Percentiles rank a stretch among this genome's conserved stretches.
These are phyloP conservation scores for Dione juno DNA, from an alignment of 2,888 invertebrate genomes.

Conservation along the genomic window DNA sequence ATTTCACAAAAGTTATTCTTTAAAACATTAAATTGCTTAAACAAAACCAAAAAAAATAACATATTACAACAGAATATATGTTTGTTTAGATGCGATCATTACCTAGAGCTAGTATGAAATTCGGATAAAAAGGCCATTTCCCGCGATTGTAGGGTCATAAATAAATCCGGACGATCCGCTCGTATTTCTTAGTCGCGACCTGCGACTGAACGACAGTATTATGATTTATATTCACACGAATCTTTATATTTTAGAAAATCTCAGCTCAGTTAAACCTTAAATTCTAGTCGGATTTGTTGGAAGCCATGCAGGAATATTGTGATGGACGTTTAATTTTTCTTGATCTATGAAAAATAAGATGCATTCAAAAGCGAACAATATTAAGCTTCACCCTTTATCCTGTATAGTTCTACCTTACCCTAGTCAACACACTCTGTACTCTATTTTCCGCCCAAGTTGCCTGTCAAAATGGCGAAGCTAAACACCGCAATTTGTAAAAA, in stretches of 20 bases:
- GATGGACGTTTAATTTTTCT: not conserved
- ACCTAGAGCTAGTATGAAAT: constrained; percentile 22
- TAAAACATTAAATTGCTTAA: too few relatives aligned
- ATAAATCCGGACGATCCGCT: constrained; percentile 55
- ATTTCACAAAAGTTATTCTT: too few relatives aligned
- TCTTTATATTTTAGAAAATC: constrained; percentile 42
- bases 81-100: constrained; percentile 27
- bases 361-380: not conserved
- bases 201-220: constrained; percentile 63
- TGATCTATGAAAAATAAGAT: not conserved
- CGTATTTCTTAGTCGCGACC: constrained; percentile 65
- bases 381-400: too few relatives aligned
- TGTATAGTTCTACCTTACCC: too few relatives aligned
- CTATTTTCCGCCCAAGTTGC: too few relatives aligned
- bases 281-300: constrained; percentile 4
- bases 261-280: constrained; percentile 6
- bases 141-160: constrained; percentile 59
- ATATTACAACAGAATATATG: not conserved
- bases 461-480: too few relatives aligned
- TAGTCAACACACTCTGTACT: too few relatives aligned
- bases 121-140: constrained; percentile 33
- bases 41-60: too few relatives aligned
- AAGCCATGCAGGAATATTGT: constrained; percentile 4
- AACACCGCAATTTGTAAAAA: too few relatives aligned
- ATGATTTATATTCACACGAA: constrained; percentile 56